phyloP scores from a whole-genome alignment of 1,140 invertebrate genomes.

The Leptinotarsa lineolata region DNA sequence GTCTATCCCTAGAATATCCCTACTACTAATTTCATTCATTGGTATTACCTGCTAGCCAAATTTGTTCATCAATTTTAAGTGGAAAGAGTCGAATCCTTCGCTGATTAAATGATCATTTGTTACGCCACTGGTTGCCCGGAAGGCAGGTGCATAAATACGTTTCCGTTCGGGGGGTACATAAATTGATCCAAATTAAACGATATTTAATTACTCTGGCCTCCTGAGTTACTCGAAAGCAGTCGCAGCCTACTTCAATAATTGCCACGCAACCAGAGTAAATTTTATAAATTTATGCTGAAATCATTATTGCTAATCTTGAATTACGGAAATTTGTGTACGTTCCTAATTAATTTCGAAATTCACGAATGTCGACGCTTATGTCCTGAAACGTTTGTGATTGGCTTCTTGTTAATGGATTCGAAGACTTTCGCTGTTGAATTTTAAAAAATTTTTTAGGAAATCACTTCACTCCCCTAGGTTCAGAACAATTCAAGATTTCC shows the following conservation, averaged over 20 bases:
- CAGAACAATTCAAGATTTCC: neutral
- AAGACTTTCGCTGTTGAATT: too few relatives aligned
- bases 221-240: conserved; percentile 33
- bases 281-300: conserved; percentile 28
- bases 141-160: conserved; percentile 47
- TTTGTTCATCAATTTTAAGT: neutral
- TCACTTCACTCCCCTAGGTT: too few relatives aligned
- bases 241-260: conserved; percentile 27
- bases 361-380: neutral
- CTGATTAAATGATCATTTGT: neutral
- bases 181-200: conserved; percentile 54
- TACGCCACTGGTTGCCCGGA: conserved; percentile 1
- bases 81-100: neutral
- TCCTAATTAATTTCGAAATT: conserved; percentile 27
- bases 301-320: conserved; percentile 30
- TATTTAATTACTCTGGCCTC: conserved; percentile 52
- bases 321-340: conserved; percentile 25
- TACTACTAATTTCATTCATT: too few relatives aligned
- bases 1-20: too few relatives aligned
- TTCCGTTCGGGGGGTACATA: conserved; percentile 45
- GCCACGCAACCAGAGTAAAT: conserved; percentile 25
- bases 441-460: too few relatives aligned
- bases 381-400: neutral
- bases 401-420: neutral
- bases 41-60: too few relatives aligned